Evolutionary conservation across 1,140 invertebrate species (phyloP).

Genomic region (Zaprionus lachaisei): DNA sequence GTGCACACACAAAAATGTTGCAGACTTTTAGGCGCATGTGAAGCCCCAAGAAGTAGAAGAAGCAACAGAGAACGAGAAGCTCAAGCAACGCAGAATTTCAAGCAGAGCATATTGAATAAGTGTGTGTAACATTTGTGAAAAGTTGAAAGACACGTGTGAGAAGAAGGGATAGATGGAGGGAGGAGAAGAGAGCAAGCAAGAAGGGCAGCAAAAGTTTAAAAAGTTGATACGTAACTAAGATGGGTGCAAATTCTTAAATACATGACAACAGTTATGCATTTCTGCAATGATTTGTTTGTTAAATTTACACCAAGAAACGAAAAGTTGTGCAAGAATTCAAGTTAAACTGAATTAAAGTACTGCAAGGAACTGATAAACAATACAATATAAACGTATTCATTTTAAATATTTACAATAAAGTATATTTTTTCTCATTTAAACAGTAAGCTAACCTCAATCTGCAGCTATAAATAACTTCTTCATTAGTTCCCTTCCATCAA

Average conservation of each 20-base stretch:
- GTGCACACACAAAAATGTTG: conserved; percentile 69
- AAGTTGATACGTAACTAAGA: background rate
- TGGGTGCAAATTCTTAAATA: background rate
- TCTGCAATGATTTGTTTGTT: background rate
- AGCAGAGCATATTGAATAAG: conserved; percentile 7
- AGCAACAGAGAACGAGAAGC: background rate
- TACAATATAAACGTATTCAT: too few species aligned
- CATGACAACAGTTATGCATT: background rate
- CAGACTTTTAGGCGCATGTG: conserved; percentile 54
- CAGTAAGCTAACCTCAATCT: background rate
- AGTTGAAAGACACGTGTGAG: background rate
- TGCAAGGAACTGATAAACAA: too few species aligned
- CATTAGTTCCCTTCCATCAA: background rate
- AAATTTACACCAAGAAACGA: background rate
- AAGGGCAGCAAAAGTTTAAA: background rate
- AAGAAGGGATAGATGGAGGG: background rate
- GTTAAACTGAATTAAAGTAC: background rate
- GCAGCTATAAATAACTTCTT: background rate
- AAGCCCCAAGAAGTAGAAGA: background rate
- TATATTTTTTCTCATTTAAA: background rate
- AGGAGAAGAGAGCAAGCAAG: background rate
- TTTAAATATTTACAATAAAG: too few species aligned
- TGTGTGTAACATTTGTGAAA: background rate
- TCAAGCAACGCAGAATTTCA: background rate
- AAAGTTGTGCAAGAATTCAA: background rate